These are phyloP conservation scores for Formica selysi DNA, from an alignment of 1,140 invertebrate species.

Conservation along the genomic window DNA sequence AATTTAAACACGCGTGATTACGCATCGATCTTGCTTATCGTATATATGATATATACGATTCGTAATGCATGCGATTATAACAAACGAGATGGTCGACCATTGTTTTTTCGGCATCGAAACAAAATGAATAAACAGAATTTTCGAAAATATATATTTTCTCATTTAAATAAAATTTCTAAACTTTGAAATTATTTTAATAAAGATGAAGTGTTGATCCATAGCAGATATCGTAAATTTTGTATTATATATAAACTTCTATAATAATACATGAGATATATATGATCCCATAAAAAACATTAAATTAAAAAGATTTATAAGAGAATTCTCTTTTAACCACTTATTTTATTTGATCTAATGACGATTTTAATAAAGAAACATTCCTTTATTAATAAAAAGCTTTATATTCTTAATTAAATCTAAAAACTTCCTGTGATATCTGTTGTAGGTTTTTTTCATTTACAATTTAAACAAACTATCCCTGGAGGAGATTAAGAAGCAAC, in stretches of 20 bases:
- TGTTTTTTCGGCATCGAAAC: not conserved
- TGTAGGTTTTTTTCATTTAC: not conserved
- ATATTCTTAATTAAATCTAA: not conserved
- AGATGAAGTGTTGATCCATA: not conserved
- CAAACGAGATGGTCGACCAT: not conserved
- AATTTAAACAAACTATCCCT: slow-evolving; percentile 10
- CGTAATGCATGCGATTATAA: not conserved
- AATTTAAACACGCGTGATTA: not conserved
- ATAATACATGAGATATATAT: not conserved
- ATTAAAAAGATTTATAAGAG: not conserved
- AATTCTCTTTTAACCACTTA: not conserved
- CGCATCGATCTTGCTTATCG: not conserved
- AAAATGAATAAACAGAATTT: not conserved
- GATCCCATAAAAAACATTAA: not conserved
- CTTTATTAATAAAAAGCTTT: not conserved
- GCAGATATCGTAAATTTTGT: not conserved
- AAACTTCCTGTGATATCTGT: not conserved
- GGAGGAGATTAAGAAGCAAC: not conserved
- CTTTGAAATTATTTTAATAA: not conserved
- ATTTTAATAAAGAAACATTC: not conserved
- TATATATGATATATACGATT: not conserved
- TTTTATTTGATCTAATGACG: not conserved
- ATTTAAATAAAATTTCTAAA: not conserved
- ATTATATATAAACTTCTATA: not conserved
- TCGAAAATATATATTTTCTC: not conserved